Base-by-base conservation (phyloP, 37 sponge, comb jelly and placozoan species). In the Tethya wilhelma region DNA sequence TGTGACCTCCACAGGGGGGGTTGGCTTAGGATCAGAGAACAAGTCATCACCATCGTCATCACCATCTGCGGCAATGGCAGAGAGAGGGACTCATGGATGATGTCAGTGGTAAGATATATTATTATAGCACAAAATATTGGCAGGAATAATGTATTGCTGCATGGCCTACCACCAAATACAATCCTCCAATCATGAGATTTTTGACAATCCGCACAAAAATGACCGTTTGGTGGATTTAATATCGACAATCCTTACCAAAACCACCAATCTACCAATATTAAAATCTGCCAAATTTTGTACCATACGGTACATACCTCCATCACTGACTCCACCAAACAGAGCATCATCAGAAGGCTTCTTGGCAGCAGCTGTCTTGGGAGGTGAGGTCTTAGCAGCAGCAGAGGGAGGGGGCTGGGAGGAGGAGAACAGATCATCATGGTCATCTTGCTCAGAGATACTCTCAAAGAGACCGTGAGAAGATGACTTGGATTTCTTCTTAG, bases 11-110 rank as follows among this genome's bases (percentile, higher is more conserved):
- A 58, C 2, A 69, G 43, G 14, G 28, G 5, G 19, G 1, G 39
- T 0, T 5, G 79, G 49, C 26, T 28, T 49, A 0, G 56, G 43
- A 1, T 3, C 70, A 6, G 80, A 69, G 44, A 81, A 81, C 1
- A 81, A 73, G 44, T 77, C 78, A 26, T 72, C 73, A 1, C 49
- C 55, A 32, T 80, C 71, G 3, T 44, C 46, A 19, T 32, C 29
- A 30, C 57, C 80, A 41, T 38, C 55, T 17, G 1, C 79, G 28
- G 37, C 79, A 58, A 80, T 69, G 31, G 2, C 26, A 4, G 2
- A 11, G 26, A 2, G 45, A 1, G 41, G 78, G 1, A 44, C 65
- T 32, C 8, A 53, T 72, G 30, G 49, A 55, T 12, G 56, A 40
- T 19, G 53, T 9, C 14, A 14, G 53, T 4, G 43, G 25, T 4